Evolutionary conservation across 1,140 invertebrate species (phyloP).

Genomic region (Ips typographus): DNA sequence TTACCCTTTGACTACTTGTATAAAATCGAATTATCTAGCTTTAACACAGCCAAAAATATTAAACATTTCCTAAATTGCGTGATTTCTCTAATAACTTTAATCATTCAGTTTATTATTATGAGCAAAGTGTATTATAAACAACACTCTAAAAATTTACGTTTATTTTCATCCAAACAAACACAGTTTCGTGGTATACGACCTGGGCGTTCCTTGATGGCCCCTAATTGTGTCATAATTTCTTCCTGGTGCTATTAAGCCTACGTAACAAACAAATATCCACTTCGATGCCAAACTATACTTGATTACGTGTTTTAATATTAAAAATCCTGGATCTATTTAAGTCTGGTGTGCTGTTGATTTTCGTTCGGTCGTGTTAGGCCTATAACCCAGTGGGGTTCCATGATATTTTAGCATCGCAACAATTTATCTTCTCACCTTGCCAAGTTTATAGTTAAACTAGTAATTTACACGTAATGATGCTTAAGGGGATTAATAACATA

Average conservation of each 20-base stretch:
- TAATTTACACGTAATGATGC: slow-evolving; percentile 38
- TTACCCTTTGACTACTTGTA: too few relatives aligned
- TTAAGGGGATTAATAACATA: slow-evolving; percentile 33
- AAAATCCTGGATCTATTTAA: too few relatives aligned
- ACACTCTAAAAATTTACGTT: slow-evolving; percentile 7
- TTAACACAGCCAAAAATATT: too few relatives aligned
- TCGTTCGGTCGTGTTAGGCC: slow-evolving; percentile 19
- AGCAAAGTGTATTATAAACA: neutral
- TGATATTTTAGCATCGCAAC: slow-evolving; percentile 34
- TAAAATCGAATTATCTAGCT: too few relatives aligned
- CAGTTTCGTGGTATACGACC: slow-evolving; percentile 7
- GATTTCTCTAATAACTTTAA: too few relatives aligned
- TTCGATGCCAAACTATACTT: neutral
- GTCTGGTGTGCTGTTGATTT: too few relatives aligned
- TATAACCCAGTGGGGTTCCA: slow-evolving; percentile 33
- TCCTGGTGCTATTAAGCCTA: slow-evolving; percentile 8
- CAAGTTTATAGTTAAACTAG: slow-evolving; percentile 37
- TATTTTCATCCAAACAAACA: slow-evolving; percentile 7
- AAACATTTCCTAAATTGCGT: too few relatives aligned
- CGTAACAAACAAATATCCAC: too few relatives aligned
- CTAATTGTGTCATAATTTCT: slow-evolving; percentile 11
- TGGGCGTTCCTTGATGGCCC: slow-evolving; percentile 9
- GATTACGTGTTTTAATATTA: too few relatives aligned
- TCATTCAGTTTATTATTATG: slow-evolving; percentile 1
- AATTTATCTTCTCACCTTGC: slow-evolving; percentile 36